Percentiles rank a stretch among this genome's conserved stretches.
phyloP scores from a whole-genome alignment of 2,888 invertebrate genomes.

The Tachystola acroxantha region DNA sequence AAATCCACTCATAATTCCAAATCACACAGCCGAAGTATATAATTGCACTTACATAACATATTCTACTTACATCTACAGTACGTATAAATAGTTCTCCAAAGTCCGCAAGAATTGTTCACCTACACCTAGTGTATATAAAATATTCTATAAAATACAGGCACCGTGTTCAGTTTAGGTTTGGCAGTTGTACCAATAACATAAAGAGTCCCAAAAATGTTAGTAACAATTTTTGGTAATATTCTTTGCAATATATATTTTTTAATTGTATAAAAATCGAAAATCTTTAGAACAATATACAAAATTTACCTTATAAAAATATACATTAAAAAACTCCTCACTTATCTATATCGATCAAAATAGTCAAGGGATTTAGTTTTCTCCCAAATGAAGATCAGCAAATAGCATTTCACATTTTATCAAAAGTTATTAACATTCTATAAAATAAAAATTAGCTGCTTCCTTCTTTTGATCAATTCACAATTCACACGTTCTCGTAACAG shows the following conservation, averaged over 20 bases:
- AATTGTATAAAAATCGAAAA: background rate
- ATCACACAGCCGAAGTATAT: slow-evolving; percentile 34
- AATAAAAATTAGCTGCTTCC: too few relatives aligned
- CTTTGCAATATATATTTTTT: background rate
- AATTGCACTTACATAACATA: slow-evolving; percentile 28
- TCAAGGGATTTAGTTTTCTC: too few relatives aligned
- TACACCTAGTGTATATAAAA: slow-evolving; percentile 42
- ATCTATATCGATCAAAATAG: too few relatives aligned
- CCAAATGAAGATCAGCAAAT: too few relatives aligned
- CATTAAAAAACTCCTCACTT: too few relatives aligned
- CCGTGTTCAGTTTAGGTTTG: slow-evolving; percentile 20
- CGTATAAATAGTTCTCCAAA: slow-evolving; percentile 35
- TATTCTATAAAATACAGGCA: slow-evolving; percentile 37
- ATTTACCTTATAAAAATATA: too few relatives aligned
- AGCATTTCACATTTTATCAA: too few relatives aligned
- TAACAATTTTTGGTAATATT: slow-evolving; percentile 5
- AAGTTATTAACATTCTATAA: too few relatives aligned
- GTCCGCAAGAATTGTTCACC: slow-evolving; percentile 22
- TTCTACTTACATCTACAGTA: slow-evolving; percentile 26
- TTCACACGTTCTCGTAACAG: too few relatives aligned
- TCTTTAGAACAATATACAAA: background rate
- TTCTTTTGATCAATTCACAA: too few relatives aligned
- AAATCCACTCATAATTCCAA: slow-evolving; percentile 12
- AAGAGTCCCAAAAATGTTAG: background rate
- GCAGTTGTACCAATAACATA: slow-evolving; percentile 2